phyloP scores from a whole-genome alignment of 2,888 invertebrate genomes.

The Noctua pronuba region DNA sequence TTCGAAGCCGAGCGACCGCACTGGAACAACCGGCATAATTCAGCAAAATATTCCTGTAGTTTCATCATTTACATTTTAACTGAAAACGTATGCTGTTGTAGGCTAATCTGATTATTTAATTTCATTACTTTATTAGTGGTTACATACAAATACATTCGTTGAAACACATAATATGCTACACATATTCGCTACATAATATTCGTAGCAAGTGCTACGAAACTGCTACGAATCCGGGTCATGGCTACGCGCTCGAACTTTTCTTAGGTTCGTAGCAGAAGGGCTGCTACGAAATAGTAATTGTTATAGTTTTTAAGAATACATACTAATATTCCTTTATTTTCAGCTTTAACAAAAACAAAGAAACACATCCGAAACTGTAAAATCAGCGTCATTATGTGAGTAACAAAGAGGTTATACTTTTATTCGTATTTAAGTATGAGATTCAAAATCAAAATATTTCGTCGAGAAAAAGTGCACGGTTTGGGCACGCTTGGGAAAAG shows the following conservation, averaged over 20 bases:
- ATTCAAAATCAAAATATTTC: too few relatives aligned
- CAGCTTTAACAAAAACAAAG: neutral
- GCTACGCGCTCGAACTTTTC: slow-evolving; percentile 19
- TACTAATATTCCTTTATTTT: neutral
- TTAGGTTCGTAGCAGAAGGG: too few relatives aligned
- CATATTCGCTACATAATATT: neutral
- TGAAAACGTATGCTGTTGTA: slow-evolving; percentile 14
- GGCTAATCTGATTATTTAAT: slow-evolving; percentile 1
- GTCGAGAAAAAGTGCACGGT: too few relatives aligned
- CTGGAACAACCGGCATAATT: slow-evolving; percentile 32
- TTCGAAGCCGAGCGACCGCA: slow-evolving; percentile 51
- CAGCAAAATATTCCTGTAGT: slow-evolving; percentile 20
- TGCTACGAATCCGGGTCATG: neutral
- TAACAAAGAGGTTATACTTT: neutral
- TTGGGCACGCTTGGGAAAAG: too few relatives aligned
- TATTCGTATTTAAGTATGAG: neutral
- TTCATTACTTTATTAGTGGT: neutral
- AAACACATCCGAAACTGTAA: neutral
- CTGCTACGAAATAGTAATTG: neutral
- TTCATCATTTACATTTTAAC: slow-evolving; percentile 32
- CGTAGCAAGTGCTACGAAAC: slow-evolving; percentile 4
- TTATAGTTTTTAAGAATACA: neutral
- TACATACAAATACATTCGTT: neutral
- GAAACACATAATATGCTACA: too few relatives aligned
- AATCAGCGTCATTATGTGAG: neutral